Evolutionary conservation across 2,797 vertebrate species (phyloP).

Genomic region (Muscicapa comitata): DNA sequence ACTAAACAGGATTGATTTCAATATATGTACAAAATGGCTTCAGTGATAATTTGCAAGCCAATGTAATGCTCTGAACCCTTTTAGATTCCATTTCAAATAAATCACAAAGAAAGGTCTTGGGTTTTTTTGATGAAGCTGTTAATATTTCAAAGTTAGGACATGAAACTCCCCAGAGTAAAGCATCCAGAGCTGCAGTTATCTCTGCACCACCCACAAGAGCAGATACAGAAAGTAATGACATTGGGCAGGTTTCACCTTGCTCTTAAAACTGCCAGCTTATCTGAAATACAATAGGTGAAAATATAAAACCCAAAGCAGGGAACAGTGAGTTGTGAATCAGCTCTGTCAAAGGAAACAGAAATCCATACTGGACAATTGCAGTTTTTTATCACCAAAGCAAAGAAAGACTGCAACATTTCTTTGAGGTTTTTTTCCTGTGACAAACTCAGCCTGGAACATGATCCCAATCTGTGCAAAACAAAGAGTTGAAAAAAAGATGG

Average conservation of each 20-base stretch:
- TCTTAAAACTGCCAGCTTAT: background rate
- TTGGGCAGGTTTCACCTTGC: background rate
- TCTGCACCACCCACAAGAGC: background rate
- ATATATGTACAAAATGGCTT: background rate
- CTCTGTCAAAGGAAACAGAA: background rate
- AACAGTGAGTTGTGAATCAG: background rate
- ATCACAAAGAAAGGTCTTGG: background rate
- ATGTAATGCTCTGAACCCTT: background rate
- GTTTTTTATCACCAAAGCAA: background rate
- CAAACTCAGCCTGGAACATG: background rate
- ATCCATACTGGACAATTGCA: background rate
- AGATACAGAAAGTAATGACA: background rate
- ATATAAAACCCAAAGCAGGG: background rate
- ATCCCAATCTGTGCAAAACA: background rate
- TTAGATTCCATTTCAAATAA: background rate
- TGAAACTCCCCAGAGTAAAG: background rate
- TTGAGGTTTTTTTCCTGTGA: background rate
- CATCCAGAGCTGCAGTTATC: background rate
- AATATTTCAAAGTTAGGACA: rapidly evolving
- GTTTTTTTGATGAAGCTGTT: background rate
- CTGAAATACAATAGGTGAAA: background rate
- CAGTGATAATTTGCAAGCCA: background rate
- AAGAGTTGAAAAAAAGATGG: background rate
- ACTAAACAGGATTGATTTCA: background rate
- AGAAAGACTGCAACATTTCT: background rate